phyloP scores from a whole-genome alignment of 2,797 vertebrate genomes.

The Pogoniulus pusillus region DNA sequence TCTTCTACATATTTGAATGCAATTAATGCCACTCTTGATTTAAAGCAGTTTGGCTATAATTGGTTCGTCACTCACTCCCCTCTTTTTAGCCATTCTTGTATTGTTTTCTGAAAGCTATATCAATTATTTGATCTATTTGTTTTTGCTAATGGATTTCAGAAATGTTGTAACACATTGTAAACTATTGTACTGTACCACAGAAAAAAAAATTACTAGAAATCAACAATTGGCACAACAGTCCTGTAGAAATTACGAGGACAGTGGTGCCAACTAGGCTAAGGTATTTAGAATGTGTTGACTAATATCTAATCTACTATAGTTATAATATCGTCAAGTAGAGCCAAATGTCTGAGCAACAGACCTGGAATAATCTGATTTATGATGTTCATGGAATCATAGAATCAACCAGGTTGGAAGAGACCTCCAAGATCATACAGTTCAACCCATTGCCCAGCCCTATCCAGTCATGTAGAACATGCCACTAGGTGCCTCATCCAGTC shows the following conservation, averaged over 20 bases:
- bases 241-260: background rate
- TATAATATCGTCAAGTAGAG: background rate
- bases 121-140: accelerated
- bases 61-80: background rate
- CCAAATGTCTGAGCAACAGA: no score
- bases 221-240: background rate
- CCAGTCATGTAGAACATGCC: no score
- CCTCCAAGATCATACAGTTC: no score
- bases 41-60: background rate
- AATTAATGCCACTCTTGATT: background rate
- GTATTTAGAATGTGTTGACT: no score
- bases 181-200: background rate
- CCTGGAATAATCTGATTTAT: no score
- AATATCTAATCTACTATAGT: background rate
- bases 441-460: no score
- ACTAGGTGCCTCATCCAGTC: no score
- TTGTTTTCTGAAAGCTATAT: background rate
- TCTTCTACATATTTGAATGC: background rate
- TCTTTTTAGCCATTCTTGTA: background rate
- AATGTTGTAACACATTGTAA: background rate
- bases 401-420: no score
- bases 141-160: background rate
- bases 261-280: background rate
- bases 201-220: background rate
- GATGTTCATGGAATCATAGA: no score